phyloP scores from a whole-genome alignment of 2,797 vertebrate genomes.

The Denticeps clupeoides region DNA sequence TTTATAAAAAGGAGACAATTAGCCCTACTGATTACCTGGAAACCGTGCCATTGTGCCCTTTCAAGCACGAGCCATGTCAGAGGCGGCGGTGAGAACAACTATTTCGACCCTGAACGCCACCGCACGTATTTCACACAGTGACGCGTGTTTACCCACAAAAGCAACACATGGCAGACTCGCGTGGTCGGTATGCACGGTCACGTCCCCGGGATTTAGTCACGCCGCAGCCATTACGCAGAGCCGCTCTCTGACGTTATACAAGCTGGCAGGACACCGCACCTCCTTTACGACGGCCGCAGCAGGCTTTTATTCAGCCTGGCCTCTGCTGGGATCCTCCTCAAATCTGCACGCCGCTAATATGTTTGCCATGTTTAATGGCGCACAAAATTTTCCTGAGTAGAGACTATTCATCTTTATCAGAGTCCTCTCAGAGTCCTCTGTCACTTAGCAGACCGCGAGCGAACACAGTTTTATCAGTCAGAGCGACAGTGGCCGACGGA shows the following conservation, averaged over 20 bases:
- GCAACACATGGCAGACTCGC: too few species aligned
- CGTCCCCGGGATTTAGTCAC: slow-evolving; percentile 55
- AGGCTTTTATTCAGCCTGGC: slow-evolving; percentile 74
- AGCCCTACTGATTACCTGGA: too few species aligned
- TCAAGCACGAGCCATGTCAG: too few species aligned
- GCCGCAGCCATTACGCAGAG: slow-evolving; percentile 66
- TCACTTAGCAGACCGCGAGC: slow-evolving; percentile 57
- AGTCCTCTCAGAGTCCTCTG: slow-evolving; percentile 57
- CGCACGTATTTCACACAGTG: too few species aligned
- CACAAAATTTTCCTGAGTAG: slow-evolving; percentile 79
- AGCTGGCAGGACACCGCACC: slow-evolving; percentile 62
- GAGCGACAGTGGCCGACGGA: too few species aligned
- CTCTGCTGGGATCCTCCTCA: slow-evolving; percentile 72
- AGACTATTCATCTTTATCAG: slow-evolving; percentile 86
- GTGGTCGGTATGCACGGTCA: slow-evolving; percentile 58
- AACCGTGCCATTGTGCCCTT: too few species aligned
- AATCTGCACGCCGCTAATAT: slow-evolving; percentile 75
- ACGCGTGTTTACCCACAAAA: too few species aligned
- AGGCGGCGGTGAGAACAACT: too few species aligned
- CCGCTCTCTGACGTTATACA: slow-evolving; percentile 68
- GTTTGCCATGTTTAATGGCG: slow-evolving; percentile 87
- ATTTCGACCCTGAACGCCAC: too few species aligned
- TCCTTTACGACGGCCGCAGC: slow-evolving; percentile 68
- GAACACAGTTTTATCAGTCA: slow-evolving; percentile 9
- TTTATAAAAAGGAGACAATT: too few species aligned